Conservation (phyloP, 2,113 vertebrate genomes). For the Ictidomys tridecemlineatus region DNA sequence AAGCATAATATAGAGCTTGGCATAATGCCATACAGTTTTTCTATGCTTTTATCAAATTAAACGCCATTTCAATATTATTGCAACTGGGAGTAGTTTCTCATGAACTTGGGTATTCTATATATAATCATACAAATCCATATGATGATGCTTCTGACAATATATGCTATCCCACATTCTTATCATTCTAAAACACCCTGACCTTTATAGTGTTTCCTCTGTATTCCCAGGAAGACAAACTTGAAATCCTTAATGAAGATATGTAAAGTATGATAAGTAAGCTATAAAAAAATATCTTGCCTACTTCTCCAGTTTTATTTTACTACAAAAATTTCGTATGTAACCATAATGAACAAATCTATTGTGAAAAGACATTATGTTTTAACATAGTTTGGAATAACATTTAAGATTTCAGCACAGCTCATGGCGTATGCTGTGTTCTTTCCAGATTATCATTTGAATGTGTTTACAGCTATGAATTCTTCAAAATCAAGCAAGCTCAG, state of each 20-base stretch:
- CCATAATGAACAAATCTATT: too few species aligned
- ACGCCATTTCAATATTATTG: neutral
- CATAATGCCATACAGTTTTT: neutral
- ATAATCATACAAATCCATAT: neutral
- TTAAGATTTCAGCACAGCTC: neutral
- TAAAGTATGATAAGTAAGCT: neutral
- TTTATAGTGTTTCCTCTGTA: neutral
- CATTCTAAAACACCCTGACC: neutral
- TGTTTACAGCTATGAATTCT: neutral
- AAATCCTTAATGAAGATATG: neutral
- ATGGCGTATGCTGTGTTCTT: neutral
- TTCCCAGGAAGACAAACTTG: neutral
- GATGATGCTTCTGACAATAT: neutral
- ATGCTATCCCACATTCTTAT: neutral
- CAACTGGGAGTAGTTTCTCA: neutral
- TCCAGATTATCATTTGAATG: neutral
- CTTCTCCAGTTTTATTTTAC: neutral
- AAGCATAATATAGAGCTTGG: neutral
- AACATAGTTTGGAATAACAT: neutral
- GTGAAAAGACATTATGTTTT: neutral
- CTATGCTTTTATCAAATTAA: conserved; percentile 41
- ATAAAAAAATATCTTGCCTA: neutral
- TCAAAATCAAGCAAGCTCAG: neutral
- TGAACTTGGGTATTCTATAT: neutral
- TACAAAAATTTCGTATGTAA: neutral